Conservation (phyloP, 2,888 invertebrate genomes). For the Seira sanloemensis region DNA sequence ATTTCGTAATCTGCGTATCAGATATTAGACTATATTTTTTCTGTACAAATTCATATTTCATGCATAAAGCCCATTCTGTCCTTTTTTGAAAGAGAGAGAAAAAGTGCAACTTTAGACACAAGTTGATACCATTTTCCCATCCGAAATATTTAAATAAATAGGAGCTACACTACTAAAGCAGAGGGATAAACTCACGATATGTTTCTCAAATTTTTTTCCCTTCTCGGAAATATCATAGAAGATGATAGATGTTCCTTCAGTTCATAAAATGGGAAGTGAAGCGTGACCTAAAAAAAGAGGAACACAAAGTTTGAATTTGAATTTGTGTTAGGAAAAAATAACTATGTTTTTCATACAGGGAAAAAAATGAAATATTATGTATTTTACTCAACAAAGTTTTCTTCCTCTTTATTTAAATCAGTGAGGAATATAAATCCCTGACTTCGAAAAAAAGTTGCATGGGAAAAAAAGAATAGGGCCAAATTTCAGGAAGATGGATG, state of each 20-base stretch:
- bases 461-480: neutral
- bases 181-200: neutral
- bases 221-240: neutral
- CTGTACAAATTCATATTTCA: too few species aligned
- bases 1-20: too few species aligned
- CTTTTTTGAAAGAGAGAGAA: neutral
- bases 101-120: too few species aligned
- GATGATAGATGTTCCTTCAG: neutral
- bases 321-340: neutral
- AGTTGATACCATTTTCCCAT: neutral
- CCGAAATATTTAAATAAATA: neutral
- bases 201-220: too few species aligned
- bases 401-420: too few species aligned
- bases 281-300: neutral
- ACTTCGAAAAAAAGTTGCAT: neutral
- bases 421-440: too few species aligned
- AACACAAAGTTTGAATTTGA: neutral
- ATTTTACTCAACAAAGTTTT: neutral
- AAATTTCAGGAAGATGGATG: neutral
- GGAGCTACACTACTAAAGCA: neutral
- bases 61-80: too few species aligned
- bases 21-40: too few species aligned
- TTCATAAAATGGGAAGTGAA: neutral
- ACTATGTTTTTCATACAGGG: neutral
- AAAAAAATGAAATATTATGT: neutral